phyloP scores from a whole-genome alignment of 1,140 invertebrate genomes.

The Heliconius himera region DNA sequence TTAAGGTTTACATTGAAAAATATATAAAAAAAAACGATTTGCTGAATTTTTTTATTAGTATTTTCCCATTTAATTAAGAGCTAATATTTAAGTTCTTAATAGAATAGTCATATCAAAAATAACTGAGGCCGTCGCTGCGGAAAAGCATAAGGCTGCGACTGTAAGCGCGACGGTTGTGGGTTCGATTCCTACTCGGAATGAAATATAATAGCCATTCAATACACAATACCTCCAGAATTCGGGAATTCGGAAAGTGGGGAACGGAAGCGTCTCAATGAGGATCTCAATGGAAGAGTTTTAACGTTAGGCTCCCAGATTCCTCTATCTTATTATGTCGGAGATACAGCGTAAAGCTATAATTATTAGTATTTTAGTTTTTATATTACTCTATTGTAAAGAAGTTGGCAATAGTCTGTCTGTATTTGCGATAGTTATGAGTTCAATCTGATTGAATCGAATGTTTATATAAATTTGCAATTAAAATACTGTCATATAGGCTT shows the following conservation, averaged over 20 bases:
- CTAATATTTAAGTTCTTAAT: neutral
- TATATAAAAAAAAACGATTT: neutral
- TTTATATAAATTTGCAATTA: too few species aligned
- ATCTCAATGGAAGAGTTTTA: too few species aligned
- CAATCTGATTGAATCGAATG: too few species aligned
- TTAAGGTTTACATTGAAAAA: neutral
- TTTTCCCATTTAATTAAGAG: neutral
- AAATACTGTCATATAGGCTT: too few species aligned
- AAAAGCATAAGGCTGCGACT: neutral
- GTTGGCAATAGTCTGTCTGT: too few species aligned
- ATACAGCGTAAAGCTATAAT: neutral
- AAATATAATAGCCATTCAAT: neutral
- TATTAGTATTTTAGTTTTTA: too few species aligned
- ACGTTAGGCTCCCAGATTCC: neutral
- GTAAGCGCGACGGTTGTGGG: neutral
- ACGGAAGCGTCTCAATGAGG: too few species aligned
- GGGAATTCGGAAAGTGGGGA: neutral
- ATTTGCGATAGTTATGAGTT: too few species aligned
- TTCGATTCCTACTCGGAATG: neutral
- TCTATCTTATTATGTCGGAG: neutral
- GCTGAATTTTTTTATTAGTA: neutral
- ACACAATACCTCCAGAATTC: neutral
- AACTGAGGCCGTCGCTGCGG: too few species aligned
- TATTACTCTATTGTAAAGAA: too few species aligned
- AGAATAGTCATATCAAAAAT: too few species aligned